Evolutionary conservation across 2,888 invertebrate species (phyloP), one percentile per base, ranked within the genome.

Genomic region (Andrena camellia): DNA sequence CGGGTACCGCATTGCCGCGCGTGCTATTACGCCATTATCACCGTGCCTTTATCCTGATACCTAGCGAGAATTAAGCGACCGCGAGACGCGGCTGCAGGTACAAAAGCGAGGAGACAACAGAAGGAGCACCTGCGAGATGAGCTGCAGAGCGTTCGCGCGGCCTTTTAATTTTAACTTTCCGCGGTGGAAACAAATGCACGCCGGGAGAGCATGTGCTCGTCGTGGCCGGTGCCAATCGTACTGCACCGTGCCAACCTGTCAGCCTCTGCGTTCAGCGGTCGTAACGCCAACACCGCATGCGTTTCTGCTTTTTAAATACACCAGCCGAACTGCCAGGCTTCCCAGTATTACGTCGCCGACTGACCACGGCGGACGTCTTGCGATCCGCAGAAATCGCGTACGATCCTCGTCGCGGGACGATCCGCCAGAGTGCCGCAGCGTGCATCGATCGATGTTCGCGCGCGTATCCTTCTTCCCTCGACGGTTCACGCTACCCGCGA

Each of bases 221-320:
- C 5, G 29, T 7, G 29, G n/a, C n/a, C 50, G 35, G 17, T 81
- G 83, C 83, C 83, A 83, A 78, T 62, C n/a, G 73, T 50, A 42
- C 31, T 52, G 62, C 73, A 69, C 33, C 59, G 72, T 48, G 81
- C 72, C 60, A 67, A 78, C 29, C 20, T 67, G 75, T 59, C 70
- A 69, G 70, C 13, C 57, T 13, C 20, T 17, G 23, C 42, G 62
- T 64, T 77, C 69, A 35, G 6, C 60, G 50, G 59, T 67, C 67
- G 35, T 66, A 57, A 72, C 84, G 64, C 59, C 59, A 70, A 64
- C 78, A 42, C 57, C 48, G 52, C 70, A n/a, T 42, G 57, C 68
- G 84, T 79, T 83, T 83, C 72, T 79, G 79, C 88, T 91, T 91
- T 92, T 92, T 91, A 91, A 92, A 92, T 91, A 90, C 90, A 90